Evolutionary conservation across 2,113 vertebrate species (phyloP).

Genomic region (Prunella himalayana): DNA sequence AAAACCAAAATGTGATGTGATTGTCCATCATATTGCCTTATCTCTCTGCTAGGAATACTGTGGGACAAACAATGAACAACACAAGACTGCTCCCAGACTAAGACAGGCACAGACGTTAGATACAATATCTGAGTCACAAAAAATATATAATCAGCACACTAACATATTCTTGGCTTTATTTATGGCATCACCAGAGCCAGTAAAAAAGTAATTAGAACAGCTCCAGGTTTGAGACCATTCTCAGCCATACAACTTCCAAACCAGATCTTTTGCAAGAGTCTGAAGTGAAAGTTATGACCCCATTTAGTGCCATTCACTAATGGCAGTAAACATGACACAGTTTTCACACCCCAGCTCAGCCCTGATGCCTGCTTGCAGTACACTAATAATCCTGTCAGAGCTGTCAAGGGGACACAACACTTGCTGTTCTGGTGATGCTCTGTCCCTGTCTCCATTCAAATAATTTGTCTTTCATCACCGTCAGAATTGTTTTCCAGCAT

Average conservation of each 20-base stretch:
- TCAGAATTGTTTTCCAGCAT: not conserved
- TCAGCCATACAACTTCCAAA: not conserved
- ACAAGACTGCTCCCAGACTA: not conserved
- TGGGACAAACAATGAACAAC: not conserved
- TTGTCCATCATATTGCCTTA: not conserved
- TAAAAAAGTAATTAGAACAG: not conserved
- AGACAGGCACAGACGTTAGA: not conserved
- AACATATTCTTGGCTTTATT: not conserved
- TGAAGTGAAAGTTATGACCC: slow-evolving; percentile 10
- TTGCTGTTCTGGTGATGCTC: not conserved
- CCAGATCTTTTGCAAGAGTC: not conserved
- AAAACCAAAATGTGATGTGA: not conserved
- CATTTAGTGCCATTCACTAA: not conserved
- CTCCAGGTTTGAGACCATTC: not conserved
- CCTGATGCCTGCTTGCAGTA: not conserved
- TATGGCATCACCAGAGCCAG: not conserved
- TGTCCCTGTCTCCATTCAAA: not conserved
- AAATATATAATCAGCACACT: not conserved
- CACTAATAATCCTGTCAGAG: slow-evolving; percentile 25
- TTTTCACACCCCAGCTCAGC: not conserved
- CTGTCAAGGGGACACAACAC: not conserved
- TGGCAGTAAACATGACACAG: not conserved
- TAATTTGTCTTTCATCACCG: slow-evolving; percentile 12
- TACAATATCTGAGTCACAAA: not conserved
- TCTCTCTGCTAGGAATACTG: not conserved